phyloP scores from a whole-genome alignment of 1,140 invertebrate species.

The Caerostris darwini region DNA sequence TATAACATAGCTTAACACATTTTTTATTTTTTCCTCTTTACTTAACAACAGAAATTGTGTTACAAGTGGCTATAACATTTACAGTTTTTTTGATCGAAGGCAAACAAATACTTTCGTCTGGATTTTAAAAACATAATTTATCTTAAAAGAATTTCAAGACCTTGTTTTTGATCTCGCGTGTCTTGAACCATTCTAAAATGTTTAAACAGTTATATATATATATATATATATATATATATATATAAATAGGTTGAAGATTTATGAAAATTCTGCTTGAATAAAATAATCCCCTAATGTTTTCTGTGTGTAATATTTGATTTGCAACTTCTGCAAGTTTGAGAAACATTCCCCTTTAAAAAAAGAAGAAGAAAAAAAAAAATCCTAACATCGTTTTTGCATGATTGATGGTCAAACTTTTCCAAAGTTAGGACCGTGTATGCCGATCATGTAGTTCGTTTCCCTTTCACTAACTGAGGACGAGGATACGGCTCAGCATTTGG shows the following conservation, averaged over 20 bases:
- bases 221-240: background rate
- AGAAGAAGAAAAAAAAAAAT: background rate
- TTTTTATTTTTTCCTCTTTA: background rate
- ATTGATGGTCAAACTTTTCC: slow-evolving; percentile 66
- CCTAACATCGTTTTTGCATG: slow-evolving; percentile 45
- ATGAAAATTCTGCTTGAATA: slow-evolving; percentile 20
- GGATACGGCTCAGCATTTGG: slow-evolving; percentile 7
- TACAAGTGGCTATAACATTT: background rate
- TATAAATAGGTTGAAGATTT: slow-evolving; percentile 24
- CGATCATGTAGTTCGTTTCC: slow-evolving; percentile 33
- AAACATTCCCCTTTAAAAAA: slow-evolving; percentile 15
- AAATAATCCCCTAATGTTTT: slow-evolving; percentile 50
- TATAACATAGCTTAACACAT: background rate
- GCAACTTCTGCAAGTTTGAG: slow-evolving; percentile 13
- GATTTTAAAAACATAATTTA: background rate
- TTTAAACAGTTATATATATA: background rate
- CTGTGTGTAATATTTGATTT: slow-evolving; percentile 64
- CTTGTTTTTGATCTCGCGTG: background rate
- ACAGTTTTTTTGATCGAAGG: background rate
- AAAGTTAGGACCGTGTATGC: slow-evolving; percentile 37
- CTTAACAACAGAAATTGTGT: background rate
- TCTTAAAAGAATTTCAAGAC: background rate
- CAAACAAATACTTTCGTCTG: background rate
- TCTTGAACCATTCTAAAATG: background rate
- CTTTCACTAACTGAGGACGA: slow-evolving; percentile 20